Percentiles rank a stretch among this genome's conserved stretches.
These are phyloP conservation scores for Andricus grossulariae DNA, from an alignment of 1,140 invertebrate species.

Conservation along the genomic window DNA sequence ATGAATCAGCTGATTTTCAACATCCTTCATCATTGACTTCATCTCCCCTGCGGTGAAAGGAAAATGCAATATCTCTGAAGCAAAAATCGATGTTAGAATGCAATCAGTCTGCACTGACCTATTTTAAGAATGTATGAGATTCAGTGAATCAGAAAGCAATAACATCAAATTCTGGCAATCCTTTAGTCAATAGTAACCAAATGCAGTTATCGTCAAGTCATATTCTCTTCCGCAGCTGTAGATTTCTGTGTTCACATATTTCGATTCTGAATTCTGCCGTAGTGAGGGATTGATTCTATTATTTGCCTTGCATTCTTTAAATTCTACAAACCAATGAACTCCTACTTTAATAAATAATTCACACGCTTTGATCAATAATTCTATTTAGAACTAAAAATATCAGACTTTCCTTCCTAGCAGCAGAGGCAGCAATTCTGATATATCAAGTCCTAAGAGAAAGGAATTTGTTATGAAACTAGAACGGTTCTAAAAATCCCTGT, in stretches of 20 bases:
- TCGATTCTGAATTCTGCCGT: no score
- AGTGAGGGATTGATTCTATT: no score
- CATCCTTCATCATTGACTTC: constrained; percentile 9
- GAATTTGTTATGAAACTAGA: constrained; percentile 21
- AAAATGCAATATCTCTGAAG: background rate
- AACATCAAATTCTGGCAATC: background rate
- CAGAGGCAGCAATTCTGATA: background rate
- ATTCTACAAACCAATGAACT: no score
- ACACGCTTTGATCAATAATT: no score
- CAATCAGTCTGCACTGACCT: constrained; percentile 18
- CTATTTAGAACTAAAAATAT: background rate
- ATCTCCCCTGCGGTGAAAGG: constrained; percentile 12
- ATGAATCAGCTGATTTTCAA: background rate
- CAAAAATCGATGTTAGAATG: constrained; percentile 28
- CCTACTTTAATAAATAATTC: no score
- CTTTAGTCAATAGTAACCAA: background rate
- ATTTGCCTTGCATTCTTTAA: no score
- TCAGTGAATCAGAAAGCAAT: background rate
- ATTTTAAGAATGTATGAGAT: constrained; percentile 17
- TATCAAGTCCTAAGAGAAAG: background rate
- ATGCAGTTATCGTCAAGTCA: background rate
- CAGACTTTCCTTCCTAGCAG: background rate
- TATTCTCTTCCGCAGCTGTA: no score
- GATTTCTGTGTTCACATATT: no score
- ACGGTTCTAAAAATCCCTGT: background rate